phyloP scores from a whole-genome alignment of 2,888 invertebrate species.

The Aproaerema taeniolella region DNA sequence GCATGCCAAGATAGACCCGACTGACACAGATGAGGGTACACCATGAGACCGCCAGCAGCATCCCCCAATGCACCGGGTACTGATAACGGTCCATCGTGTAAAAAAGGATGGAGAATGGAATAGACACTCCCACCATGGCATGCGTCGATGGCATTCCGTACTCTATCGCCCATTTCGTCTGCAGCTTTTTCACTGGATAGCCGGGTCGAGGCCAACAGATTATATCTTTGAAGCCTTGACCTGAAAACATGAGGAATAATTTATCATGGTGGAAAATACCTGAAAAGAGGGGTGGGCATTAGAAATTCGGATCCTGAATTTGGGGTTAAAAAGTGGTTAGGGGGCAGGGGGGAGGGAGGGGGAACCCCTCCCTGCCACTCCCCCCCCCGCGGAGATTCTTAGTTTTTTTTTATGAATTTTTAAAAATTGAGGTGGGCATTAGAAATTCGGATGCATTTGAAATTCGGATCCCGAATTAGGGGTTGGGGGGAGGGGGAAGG shows the following conservation, averaged over 20 bases:
- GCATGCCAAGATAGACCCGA: conserved; percentile 95
- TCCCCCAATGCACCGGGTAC: conserved; percentile 79
- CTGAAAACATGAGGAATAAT: conserved; percentile 49
- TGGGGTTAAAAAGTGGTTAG: too few relatives aligned
- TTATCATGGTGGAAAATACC: background rate
- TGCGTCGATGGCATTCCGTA: conserved; percentile 98
- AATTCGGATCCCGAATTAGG: too few relatives aligned
- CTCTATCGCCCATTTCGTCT: conserved; percentile 92
- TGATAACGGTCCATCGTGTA: conserved; percentile 89
- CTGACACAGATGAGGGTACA: conserved; percentile 89
- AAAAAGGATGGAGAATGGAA: conserved; percentile 90
- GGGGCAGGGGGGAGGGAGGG: too few relatives aligned
- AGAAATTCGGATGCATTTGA: too few relatives aligned
- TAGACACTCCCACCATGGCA: conserved; percentile 92
- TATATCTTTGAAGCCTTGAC: conserved; percentile 93
- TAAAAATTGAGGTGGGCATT: too few relatives aligned
- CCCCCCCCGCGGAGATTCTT: too few relatives aligned
- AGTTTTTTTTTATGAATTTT: too few relatives aligned
- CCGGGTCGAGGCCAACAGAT: conserved; percentile 91
- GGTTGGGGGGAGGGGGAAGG: too few relatives aligned
- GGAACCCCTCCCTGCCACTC: too few relatives aligned
- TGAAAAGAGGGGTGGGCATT: background rate
- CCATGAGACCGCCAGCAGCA: conserved; percentile 79
- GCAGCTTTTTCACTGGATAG: conserved; percentile 89
- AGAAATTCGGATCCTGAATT: too few relatives aligned